A percentile compares a stretch with the other conserved stretches of the same genome.
These are phyloP conservation scores for Chironex yamaguchii DNA, from an alignment of 30 jellyfish, hydroid and myxozoan genomes.

Conservation along the genomic window DNA sequence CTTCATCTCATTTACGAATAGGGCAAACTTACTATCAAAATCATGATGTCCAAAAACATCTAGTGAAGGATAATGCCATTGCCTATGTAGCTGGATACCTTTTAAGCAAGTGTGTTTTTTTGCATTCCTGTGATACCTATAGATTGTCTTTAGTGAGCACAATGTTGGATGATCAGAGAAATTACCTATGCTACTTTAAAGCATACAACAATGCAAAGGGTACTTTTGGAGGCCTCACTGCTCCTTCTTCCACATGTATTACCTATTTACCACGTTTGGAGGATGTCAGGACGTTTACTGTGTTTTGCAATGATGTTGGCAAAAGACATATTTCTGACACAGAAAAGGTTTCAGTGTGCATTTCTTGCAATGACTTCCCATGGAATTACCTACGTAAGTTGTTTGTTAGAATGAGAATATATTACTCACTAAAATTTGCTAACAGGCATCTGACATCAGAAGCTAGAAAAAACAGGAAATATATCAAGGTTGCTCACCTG, in stretches of 20 bases:
- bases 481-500: conserved; percentile 10
- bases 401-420: conserved; percentile 30
- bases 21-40: too few species aligned
- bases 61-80: conserved; percentile 41
- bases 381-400: conserved; percentile 14
- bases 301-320: too few species aligned
- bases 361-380: background rate
- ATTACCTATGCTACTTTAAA: too few species aligned
- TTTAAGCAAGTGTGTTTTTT: background rate
- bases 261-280: background rate
- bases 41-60: too few species aligned
- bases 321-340: too few species aligned
- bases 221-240: too few species aligned
- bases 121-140: conserved; percentile 11
- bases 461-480: conserved; percentile 5
- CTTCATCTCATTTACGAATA: too few species aligned
- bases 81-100: conserved; percentile 45
- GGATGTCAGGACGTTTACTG: background rate
- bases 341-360: too few species aligned
- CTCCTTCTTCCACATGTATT: background rate
- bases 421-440: conserved; percentile 22
- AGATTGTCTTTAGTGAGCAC: conserved; percentile 1
- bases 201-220: conserved; percentile 20
- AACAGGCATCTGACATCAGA: conserved; percentile 1
- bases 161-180: conserved; percentile 5